Conservation (phyloP, 2,113 vertebrate species). For the Cephalopterus ornatus region DNA sequence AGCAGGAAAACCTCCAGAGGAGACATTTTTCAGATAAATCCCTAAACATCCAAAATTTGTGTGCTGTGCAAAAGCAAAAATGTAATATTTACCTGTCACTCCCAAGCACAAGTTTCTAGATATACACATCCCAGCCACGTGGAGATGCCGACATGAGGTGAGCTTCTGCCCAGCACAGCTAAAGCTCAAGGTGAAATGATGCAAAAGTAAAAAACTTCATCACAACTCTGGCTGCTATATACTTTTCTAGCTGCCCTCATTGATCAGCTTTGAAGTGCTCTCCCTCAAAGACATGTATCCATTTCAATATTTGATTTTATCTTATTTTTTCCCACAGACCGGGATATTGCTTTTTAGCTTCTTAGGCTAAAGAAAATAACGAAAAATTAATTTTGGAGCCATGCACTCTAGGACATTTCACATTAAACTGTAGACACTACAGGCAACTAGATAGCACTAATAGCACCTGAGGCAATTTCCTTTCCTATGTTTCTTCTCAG, state of each 20-base stretch:
- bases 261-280: neutral
- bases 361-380: constrained; percentile 6
- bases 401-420: constrained; percentile 13
- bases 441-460: constrained; percentile 57
- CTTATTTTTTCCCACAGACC: neutral
- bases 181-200: neutral
- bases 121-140: neutral
- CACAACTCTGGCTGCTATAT: neutral
- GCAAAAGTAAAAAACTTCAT: neutral
- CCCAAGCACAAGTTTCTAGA: neutral
- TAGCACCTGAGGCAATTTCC: constrained; percentile 30
- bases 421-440: constrained; percentile 42
- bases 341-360: neutral
- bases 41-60: neutral
- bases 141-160: neutral
- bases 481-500: constrained; percentile 28
- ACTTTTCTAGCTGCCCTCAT: neutral
- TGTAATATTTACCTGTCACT: neutral
- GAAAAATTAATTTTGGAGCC: constrained; percentile 24
- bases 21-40: neutral
- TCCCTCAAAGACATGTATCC: neutral
- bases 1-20: neutral
- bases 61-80: neutral
- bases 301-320: neutral
- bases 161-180: neutral